phyloP scores from a whole-genome alignment of 2,888 invertebrate species.

The Catocala nupta region DNA sequence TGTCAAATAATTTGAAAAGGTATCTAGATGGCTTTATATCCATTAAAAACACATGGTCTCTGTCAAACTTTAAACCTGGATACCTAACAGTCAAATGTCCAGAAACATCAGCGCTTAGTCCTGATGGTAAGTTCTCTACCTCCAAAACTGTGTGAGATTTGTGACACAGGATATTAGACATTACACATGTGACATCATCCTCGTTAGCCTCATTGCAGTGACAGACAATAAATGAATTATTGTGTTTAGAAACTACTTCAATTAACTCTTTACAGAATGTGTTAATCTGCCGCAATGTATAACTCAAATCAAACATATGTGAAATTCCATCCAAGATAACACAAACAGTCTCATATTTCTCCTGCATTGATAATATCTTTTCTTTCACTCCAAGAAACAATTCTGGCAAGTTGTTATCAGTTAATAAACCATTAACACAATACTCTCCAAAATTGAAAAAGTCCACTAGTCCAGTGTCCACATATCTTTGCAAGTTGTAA shows the following conservation, averaged over 20 bases:
- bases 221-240: constrained; percentile 78
- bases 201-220: constrained; percentile 88
- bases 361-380: constrained; percentile 68
- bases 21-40: constrained; percentile 74
- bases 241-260: constrained; percentile 65
- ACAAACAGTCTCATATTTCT: constrained; percentile 77
- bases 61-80: constrained; percentile 70
- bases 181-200: constrained; percentile 86
- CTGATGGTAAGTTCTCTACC: constrained; percentile 90
- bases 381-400: constrained; percentile 76
- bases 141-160: constrained; percentile 89
- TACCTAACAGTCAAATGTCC: constrained; percentile 89
- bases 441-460: constrained; percentile 71
- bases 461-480: constrained; percentile 70
- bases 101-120: constrained; percentile 91
- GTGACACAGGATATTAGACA: constrained; percentile 89
- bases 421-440: constrained; percentile 58
- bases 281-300: constrained; percentile 83
- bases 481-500: constrained; percentile 88
- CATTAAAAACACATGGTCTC: constrained; percentile 63
- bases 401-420: constrained; percentile 67
- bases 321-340: constrained; percentile 91
- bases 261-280: constrained; percentile 81
- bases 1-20: constrained; percentile 91
- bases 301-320: constrained; percentile 90